These are phyloP conservation scores for Phylloscopus trochiloides DNA, from an alignment of 2,113 vertebrate species.

Conservation along the genomic window DNA sequence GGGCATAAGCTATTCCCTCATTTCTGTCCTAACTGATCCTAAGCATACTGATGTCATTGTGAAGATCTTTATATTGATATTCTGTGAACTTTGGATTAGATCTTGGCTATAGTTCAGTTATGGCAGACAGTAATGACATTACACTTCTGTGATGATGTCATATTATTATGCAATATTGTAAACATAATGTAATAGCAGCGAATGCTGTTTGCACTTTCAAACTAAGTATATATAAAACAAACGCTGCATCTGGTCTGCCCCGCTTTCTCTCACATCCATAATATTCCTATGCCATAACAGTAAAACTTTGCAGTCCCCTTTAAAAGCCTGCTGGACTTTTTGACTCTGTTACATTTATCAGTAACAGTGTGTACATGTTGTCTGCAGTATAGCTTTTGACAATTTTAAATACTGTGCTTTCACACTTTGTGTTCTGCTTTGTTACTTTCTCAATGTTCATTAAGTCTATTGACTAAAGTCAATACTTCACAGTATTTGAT, in stretches of 20 bases:
- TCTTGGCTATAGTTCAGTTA: neutral
- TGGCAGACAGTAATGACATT: neutral
- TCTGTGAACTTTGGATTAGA: neutral
- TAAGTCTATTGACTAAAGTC: neutral
- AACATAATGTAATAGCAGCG: neutral
- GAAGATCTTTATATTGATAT: neutral
- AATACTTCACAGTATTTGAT: neutral
- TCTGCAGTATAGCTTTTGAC: neutral
- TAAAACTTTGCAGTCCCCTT: neutral
- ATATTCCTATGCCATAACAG: neutral
- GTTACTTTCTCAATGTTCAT: neutral
- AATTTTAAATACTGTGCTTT: neutral
- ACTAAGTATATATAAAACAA: neutral
- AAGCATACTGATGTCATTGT: neutral
- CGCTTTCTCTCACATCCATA: neutral
- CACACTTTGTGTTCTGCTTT: neutral
- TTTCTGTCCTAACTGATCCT: neutral
- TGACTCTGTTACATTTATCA: neutral
- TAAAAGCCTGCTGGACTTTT: neutral
- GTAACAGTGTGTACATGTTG: neutral
- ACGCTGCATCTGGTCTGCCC: neutral
- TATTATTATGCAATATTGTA: neutral
- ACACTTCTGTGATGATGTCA: neutral
- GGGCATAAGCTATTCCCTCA: neutral
- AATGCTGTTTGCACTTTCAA: neutral